Evolutionary conservation across 2,797 vertebrate genomes (phyloP), one percentile per base, ranked within the genome.

Genomic region (Mallotus villosus): DNA sequence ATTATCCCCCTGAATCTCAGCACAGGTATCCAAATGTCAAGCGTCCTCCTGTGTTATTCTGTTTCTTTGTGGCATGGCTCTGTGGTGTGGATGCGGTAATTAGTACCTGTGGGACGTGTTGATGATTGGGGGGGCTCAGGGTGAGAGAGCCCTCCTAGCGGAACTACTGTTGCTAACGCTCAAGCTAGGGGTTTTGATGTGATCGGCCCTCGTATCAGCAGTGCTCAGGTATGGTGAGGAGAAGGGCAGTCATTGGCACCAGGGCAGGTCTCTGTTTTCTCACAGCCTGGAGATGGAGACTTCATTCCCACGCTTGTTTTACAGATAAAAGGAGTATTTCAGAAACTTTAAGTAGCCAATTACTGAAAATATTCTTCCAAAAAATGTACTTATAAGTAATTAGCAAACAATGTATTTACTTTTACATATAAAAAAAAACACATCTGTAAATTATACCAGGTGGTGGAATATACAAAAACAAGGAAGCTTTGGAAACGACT

Each of bases 21-120:
- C 75, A 85, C 90, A 87, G 87, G 86, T 90, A 91, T 91, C 90
- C 84, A 90, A 93, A 93, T 94, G 92, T 92, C 93, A 92, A 89
- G 84, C 78, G 80, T 88, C 87, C 83, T 85, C 86, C 58, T 22
- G 21, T 14, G 21, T 22, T 22, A 4, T 24, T 72, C 76, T 79
- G 74, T 87, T 87, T 86, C 80, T 81, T 80, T 61, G 74, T 69
- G 63, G 67, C 78, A 80, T 79, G 86, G 81, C 82, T 85, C 78
- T 17, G 69, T 74, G 67, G 74, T 80, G 82, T 72, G 80, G 75
- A 88, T 88, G 86, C 77, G 3, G 89, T 93, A 93, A 93, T 94
- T 92, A 93, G 91, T 87, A 93, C 92, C 92, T 90, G 86, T 88
- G 90, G 92, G 91, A 93, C 83, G 77, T 84, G 87, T 82, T 83